These are phyloP conservation scores for Galaxea fascicularis DNA, from an alignment of 92 coral and sea anemone genomes.

Conservation along the genomic window DNA sequence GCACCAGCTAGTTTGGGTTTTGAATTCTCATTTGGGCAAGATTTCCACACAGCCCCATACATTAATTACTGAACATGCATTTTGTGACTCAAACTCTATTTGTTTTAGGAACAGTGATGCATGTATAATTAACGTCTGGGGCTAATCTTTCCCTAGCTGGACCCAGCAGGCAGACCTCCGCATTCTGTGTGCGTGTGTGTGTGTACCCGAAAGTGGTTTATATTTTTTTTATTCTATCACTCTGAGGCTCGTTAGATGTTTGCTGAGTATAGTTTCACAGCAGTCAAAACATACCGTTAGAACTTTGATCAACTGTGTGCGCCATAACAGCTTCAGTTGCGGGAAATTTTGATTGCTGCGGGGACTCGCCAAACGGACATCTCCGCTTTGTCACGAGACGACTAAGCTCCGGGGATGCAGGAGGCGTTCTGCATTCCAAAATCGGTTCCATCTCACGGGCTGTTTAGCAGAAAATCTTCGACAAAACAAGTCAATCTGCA, in stretches of 20 bases:
- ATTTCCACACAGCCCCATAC: too few species aligned
- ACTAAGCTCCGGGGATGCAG: conserved; percentile 79
- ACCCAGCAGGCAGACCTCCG: too few species aligned
- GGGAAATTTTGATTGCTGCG: conserved; percentile 69
- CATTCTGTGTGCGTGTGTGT: too few species aligned
- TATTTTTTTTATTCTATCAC: too few species aligned
- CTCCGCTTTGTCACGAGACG: conserved; percentile 90
- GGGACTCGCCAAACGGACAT: conserved; percentile 92
- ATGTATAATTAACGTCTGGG: too few species aligned
- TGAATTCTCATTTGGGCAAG: too few species aligned
- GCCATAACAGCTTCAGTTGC: conserved; percentile 50
- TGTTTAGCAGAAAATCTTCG: background rate
- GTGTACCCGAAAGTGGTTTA: too few species aligned
- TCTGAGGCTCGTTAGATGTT: background rate
- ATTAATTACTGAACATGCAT: too few species aligned
- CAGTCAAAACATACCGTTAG: background rate
- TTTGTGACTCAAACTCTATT: too few species aligned
- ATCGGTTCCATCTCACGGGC: conserved; percentile 59
- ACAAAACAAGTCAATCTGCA: background rate
- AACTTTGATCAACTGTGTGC: background rate
- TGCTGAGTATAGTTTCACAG: background rate
- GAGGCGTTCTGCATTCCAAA: conserved; percentile 60
- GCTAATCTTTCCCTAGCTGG: too few species aligned
- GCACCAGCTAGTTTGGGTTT: too few species aligned
- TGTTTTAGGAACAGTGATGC: too few species aligned